Conservation (phyloP, 2,113 vertebrate genomes). For the Uria aalge region DNA sequence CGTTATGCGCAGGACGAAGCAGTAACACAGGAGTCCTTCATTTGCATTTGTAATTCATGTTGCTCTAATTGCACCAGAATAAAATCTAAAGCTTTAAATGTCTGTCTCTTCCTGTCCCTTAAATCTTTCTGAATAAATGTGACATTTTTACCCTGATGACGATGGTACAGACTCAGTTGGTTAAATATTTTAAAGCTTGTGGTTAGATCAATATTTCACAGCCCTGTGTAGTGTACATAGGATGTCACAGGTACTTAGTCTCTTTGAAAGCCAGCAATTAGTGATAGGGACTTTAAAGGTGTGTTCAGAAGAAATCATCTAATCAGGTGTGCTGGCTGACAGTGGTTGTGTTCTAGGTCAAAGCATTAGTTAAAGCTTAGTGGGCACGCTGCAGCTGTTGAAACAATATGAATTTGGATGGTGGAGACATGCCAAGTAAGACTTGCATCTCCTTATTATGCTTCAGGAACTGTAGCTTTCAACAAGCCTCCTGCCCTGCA, state of each 20-base stretch:
- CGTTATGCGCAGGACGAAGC: rapidly evolving
- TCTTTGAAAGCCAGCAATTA: slow-evolving; percentile 8
- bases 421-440: slow-evolving; percentile 67
- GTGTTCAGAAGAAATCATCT: slow-evolving; percentile 42
- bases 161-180: neutral
- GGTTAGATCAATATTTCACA: slow-evolving; percentile 29
- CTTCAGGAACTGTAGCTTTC: slow-evolving; percentile 71
- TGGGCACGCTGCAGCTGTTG: slow-evolving; percentile 62
- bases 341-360: slow-evolving; percentile 68
- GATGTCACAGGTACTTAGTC: neutral
- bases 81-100: neutral
- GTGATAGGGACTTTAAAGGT: neutral
- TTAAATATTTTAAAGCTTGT: slow-evolving; percentile 47
- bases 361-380: slow-evolving; percentile 61
- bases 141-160: neutral
- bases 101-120: neutral
- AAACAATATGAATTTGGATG: slow-evolving; percentile 55
- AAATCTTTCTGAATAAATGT: slow-evolving; percentile 3
- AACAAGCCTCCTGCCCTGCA: slow-evolving; percentile 77
- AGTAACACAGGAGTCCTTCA: neutral
- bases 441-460: slow-evolving; percentile 53
- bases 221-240: neutral
- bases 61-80: neutral
- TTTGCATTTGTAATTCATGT: neutral
- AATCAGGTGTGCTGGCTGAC: slow-evolving; percentile 40